Evolutionary conservation across 2,888 invertebrate genomes (phyloP).

Genomic region (Lasioglossum lativentre): DNA sequence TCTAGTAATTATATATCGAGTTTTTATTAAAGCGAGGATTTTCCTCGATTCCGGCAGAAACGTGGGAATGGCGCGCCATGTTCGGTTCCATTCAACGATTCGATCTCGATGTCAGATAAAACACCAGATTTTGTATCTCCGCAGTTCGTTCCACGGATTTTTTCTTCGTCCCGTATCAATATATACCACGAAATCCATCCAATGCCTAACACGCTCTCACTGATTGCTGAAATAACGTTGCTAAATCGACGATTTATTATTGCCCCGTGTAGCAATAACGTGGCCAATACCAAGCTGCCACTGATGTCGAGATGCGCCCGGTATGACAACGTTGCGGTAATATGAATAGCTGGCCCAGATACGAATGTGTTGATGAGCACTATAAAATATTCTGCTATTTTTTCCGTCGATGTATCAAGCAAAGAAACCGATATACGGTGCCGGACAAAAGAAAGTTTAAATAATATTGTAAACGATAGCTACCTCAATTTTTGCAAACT

Average conservation of each 20-base stretch:
- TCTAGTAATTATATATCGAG: neutral
- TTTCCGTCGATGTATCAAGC: neutral
- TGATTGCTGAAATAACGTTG: conserved; percentile 74
- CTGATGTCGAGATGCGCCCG: conserved; percentile 53
- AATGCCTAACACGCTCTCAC: conserved; percentile 58
- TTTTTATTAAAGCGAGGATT: neutral
- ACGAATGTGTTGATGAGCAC: conserved; percentile 51
- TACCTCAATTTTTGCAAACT: neutral
- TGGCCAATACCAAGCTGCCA: conserved; percentile 40
- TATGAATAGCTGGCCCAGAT: conserved; percentile 68
- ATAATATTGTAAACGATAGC: neutral
- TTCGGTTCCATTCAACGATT: conserved; percentile 30
- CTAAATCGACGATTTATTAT: conserved; percentile 76
- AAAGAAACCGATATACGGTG: neutral
- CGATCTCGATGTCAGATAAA: conserved; percentile 40
- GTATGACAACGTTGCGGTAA: conserved; percentile 72
- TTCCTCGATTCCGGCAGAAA: conserved; percentile 10
- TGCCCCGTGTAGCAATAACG: conserved; percentile 70
- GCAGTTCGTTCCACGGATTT: conserved; percentile 10
- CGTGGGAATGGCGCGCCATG: conserved; percentile 32
- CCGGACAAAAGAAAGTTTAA: neutral
- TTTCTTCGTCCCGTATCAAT: neutral
- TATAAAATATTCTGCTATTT: neutral
- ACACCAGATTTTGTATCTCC: conserved; percentile 17
- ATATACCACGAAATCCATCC: conserved; percentile 49